Evolutionary conservation across 2,888 invertebrate species (phyloP).

Genomic region (Magallana nippona): DNA sequence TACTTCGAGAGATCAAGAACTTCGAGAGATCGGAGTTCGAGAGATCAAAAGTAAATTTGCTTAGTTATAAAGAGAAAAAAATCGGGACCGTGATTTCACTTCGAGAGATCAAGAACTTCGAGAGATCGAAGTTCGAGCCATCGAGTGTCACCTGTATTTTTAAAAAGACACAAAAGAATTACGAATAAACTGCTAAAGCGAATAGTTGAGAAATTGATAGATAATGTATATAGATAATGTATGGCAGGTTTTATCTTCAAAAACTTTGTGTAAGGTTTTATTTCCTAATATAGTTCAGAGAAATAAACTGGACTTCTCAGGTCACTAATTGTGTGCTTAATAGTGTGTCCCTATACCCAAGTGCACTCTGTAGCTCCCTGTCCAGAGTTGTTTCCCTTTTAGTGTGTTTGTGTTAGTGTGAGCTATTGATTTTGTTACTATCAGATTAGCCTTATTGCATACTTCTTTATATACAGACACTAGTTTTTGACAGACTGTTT

Average conservation of each 20-base stretch:
- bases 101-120: no score
- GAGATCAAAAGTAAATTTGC: no score
- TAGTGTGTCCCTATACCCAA: background rate
- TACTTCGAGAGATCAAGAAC: no score
- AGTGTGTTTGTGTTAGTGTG: slow-evolving; percentile 18
- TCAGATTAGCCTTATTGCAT: background rate
- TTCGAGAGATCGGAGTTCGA: no score
- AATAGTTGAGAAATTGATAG: background rate
- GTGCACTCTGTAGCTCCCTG: background rate
- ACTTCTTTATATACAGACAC: background rate
- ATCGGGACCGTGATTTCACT: no score
- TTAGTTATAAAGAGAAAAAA: no score
- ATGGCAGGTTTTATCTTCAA: no score
- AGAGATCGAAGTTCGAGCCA: no score
- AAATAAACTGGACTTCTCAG: background rate
- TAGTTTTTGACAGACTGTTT: background rate
- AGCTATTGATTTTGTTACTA: background rate
- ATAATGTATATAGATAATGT: no score
- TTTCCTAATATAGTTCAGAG: background rate
- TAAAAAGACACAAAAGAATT: no score
- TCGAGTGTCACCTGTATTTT: no score
- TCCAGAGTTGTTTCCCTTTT: background rate
- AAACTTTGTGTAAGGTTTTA: background rate
- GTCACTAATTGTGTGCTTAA: slow-evolving; percentile 26
- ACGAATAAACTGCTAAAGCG: no score